Evolutionary conservation across 2,888 invertebrate species (phyloP), one percentile per base, ranked within the genome.

Genomic region (Xestia xanthographa): DNA sequence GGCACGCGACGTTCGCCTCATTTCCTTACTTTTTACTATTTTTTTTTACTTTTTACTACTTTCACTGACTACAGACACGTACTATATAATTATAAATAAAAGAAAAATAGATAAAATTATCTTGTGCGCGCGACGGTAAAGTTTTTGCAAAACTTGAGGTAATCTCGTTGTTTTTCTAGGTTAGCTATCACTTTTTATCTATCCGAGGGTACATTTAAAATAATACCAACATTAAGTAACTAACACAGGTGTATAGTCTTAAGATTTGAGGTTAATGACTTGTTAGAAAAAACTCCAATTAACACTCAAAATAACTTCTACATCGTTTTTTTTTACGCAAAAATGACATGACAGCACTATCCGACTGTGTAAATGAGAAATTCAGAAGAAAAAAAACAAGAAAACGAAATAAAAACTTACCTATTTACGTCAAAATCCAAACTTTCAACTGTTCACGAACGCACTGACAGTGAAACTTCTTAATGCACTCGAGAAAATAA

Each of bases 371-470:
- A 62, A 50, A n/a, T 29, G 20, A 63, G 14, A 68, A 34, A 1
- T 12, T 29, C 22, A 14, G 5, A 48, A 48, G 34, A 72, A 50
- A 73, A 29, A 77, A 38, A 1, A 14, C 14, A 22, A 56, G 5
- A 76, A 75, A 76, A 56, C 0, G 53, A 73, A 86, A 67, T 41
- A 86, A 87, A 82, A 82, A 92, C 95, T 95, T 87, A 95, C 95
- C 95, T 89, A 80, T 81, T 88, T 88, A 81, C 89, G 90, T 91
- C 89, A 94, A 94, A 95, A 95, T 95, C 95, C 95, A 95, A 95
- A 92, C 89, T 90, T 88, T 87, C 88, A 89, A 89, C 84, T 88
- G 85, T 88, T 75, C 87, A 89, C 86, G 80, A 91, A 91, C 88
- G 89, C 90, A 93, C 91, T 90, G 89, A 88, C 87, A 88, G 83